These are phyloP conservation scores for Maniola jurtina DNA, from an alignment of 1,140 invertebrate genomes.

Conservation along the genomic window DNA sequence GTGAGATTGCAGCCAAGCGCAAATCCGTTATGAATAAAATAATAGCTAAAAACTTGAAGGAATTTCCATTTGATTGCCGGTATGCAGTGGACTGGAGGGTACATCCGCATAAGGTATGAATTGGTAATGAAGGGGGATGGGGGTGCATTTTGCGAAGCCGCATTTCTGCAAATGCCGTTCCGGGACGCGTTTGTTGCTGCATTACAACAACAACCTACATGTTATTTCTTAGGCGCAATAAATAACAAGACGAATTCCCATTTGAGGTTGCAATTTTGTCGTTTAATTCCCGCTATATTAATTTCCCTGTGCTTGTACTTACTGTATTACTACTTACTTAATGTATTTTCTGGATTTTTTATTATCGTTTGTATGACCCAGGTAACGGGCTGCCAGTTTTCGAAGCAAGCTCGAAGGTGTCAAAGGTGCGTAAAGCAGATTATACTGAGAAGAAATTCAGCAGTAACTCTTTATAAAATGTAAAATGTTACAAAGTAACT, in stretches of 20 bases:
- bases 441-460: too few relatives aligned
- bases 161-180: slow-evolving; percentile 40
- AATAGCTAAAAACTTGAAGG: slow-evolving; percentile 24
- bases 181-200: slow-evolving; percentile 35
- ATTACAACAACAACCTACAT: slow-evolving; percentile 31
- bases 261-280: slow-evolving; percentile 6
- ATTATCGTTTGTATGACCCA: too few relatives aligned
- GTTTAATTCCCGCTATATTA: slow-evolving; percentile 5
- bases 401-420: too few relatives aligned
- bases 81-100: slow-evolving; percentile 39
- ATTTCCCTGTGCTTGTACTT: not conserved
- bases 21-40: not conserved
- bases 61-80: slow-evolving; percentile 21
- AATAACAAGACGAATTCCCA: slow-evolving; percentile 17
- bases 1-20: not conserved
- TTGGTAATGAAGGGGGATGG: slow-evolving; percentile 50
- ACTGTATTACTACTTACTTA: too few relatives aligned
- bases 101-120: slow-evolving; percentile 53
- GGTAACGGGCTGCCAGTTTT: too few relatives aligned
- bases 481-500: too few relatives aligned
- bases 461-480: too few relatives aligned
- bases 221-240: slow-evolving; percentile 27
- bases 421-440: too few relatives aligned
- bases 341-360: too few relatives aligned
- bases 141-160: slow-evolving; percentile 49